Conservation (phyloP, 2,797 vertebrate genomes). For the Epinephelus coioides region DNA sequence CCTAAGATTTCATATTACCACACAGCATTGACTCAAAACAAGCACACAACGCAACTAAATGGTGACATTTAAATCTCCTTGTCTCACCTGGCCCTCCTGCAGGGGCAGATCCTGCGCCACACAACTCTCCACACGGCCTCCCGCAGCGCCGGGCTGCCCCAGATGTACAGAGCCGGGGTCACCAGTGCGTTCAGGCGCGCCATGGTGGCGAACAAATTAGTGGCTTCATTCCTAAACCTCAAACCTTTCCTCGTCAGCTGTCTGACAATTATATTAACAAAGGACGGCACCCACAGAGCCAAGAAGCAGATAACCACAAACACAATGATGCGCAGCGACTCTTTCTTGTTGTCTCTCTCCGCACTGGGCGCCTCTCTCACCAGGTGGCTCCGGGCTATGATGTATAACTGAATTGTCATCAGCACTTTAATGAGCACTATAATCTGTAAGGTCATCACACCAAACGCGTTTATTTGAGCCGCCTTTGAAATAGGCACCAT, state of each 20-base stretch:
- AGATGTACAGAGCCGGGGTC: conserved; percentile 86
- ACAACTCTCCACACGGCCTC: conserved; percentile 74
- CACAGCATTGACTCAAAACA: not conserved
- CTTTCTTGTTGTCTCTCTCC: conserved; percentile 83
- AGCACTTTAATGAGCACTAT: conserved; percentile 84
- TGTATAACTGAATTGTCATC: conserved; percentile 87
- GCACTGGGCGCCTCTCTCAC: conserved; percentile 79
- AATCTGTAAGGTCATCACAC: conserved; percentile 83
- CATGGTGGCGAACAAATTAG: conserved; percentile 86
- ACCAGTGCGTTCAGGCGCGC: conserved; percentile 85
- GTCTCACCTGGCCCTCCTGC: conserved; percentile 42
- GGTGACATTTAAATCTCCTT: not conserved
- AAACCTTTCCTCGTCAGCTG: conserved; percentile 77
- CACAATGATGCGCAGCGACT: conserved; percentile 87
- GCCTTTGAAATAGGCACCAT: conserved; percentile 83
- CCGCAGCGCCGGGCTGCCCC: conserved; percentile 85
- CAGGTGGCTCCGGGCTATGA: conserved; percentile 85
- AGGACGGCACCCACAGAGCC: conserved; percentile 86
- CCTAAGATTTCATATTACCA: not conserved
- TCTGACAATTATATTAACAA: conserved; percentile 83
- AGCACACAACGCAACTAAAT: not conserved
- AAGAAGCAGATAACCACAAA: conserved; percentile 87
- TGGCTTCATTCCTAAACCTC: conserved; percentile 85
- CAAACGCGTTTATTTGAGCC: conserved; percentile 84
- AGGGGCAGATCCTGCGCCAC: conserved; percentile 73